A percentile compares a stretch with the other conserved stretches of the same genome.
These are phyloP conservation scores for Calidris pygmaea DNA, from an alignment of 2,113 vertebrate genomes.

Conservation along the genomic window DNA sequence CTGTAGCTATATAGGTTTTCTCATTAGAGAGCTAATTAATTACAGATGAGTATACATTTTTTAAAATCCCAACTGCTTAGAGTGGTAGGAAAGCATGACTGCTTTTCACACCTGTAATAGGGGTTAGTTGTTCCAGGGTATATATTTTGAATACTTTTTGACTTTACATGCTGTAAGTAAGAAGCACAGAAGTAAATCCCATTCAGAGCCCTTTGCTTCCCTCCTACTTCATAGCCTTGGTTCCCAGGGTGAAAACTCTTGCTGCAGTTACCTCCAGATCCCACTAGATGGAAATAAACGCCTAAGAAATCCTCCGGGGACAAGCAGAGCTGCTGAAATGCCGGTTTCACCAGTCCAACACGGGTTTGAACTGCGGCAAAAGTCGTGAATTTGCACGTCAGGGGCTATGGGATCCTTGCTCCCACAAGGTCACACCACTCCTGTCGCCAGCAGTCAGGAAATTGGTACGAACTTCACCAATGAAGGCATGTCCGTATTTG, in stretches of 20 bases:
- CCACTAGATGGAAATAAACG: background rate
- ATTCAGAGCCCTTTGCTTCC: background rate
- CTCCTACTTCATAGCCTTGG: background rate
- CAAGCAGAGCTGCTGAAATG: background rate
- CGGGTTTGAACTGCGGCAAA: background rate
- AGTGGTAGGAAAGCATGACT: background rate
- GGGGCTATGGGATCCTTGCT: background rate
- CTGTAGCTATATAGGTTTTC: background rate
- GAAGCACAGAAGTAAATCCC: background rate
- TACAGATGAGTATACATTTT: background rate
- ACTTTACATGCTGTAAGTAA: background rate
- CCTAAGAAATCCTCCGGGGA: background rate
- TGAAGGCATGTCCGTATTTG: fast-evolving
- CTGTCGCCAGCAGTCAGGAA: background rate
- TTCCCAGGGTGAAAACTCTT: background rate
- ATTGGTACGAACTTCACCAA: fast-evolving
- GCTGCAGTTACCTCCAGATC: background rate
- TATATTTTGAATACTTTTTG: background rate
- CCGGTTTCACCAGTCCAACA: fast-evolving
- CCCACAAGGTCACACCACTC: background rate
- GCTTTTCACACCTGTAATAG: background rate
- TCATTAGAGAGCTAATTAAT: background rate
- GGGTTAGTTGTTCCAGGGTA: background rate
- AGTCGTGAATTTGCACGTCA: background rate
- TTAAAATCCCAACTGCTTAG: background rate